Conservation (phyloP, 2,888 invertebrate genomes). For the Parnassius mnemosyne region DNA sequence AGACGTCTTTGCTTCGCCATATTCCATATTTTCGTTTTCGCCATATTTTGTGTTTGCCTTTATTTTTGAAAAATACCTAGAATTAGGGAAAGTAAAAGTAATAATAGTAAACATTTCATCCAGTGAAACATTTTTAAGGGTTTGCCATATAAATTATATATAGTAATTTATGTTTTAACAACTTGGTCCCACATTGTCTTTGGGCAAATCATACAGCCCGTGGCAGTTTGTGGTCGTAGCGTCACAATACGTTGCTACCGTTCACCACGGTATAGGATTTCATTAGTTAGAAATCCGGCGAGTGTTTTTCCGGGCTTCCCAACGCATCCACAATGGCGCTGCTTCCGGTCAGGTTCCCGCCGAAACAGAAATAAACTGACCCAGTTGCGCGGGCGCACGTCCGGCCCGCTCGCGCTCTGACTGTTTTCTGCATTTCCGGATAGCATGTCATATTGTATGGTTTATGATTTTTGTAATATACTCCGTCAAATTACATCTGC, state of each 20-base stretch:
- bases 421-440: slow-evolving; percentile 76
- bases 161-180: no score
- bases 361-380: slow-evolving; percentile 80
- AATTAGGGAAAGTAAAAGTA: no score
- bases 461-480: slow-evolving; percentile 55
- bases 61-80: no score
- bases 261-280: slow-evolving; percentile 64
- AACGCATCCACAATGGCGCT: slow-evolving; percentile 76
- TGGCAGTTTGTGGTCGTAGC: slow-evolving; percentile 38
- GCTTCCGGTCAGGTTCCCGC: slow-evolving; percentile 79
- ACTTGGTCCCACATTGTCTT: slow-evolving; percentile 3
- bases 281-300: slow-evolving; percentile 76
- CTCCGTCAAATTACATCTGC: slow-evolving; percentile 8
- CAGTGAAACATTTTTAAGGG: no score
- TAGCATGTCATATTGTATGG: slow-evolving; percentile 71
- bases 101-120: no score
- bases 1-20: no score
- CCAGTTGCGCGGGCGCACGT: slow-evolving; percentile 71
- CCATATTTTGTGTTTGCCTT: no score
- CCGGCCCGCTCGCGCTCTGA: slow-evolving; percentile 60
- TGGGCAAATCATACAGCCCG: slow-evolving; percentile 6
- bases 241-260: slow-evolving; percentile 51
- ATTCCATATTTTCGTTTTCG: no score
- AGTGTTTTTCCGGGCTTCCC: slow-evolving; percentile 76
- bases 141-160: no score